phyloP scores from a whole-genome alignment of 2,888 invertebrate genomes.

The Pecten maximus region DNA sequence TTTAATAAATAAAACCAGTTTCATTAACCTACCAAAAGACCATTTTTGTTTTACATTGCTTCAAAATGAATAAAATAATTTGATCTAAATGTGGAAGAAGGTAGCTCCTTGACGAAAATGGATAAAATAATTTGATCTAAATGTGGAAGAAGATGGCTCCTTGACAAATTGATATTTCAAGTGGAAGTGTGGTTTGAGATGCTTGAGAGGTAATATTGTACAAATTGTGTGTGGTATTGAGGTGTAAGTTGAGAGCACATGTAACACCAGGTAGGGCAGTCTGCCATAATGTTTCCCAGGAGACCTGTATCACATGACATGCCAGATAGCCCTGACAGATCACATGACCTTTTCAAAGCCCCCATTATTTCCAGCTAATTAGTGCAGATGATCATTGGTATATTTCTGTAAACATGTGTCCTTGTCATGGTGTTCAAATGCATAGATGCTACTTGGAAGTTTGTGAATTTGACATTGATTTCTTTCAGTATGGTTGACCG shows the following conservation, averaged over 20 bases:
- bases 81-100: too few relatives aligned
- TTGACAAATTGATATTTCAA: neutral
- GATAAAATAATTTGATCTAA: neutral
- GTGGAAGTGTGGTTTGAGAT: neutral
- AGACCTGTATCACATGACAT: neutral
- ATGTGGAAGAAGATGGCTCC: too few relatives aligned
- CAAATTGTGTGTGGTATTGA: neutral
- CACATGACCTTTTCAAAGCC: conserved; percentile 12
- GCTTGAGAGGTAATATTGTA: neutral
- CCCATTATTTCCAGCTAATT: conserved; percentile 13
- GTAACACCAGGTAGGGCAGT: conserved; percentile 11
- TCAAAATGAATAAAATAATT: neutral
- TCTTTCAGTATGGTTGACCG: too few relatives aligned
- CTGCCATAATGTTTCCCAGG: conserved; percentile 29
- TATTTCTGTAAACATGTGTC: neutral
- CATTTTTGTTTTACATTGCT: neutral
- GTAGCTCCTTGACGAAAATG: neutral
- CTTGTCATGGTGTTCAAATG: neutral
- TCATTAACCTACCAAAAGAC: neutral
- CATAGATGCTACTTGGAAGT: neutral
- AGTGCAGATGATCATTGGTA: neutral
- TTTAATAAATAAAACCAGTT: too few relatives aligned
- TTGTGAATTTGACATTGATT: neutral
- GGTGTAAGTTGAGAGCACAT: neutral
- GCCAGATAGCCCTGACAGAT: conserved; percentile 19